These are phyloP conservation scores for Diplogasteroides magnus DNA, from an alignment of 1,140 invertebrate species.

Conservation along the genomic window DNA sequence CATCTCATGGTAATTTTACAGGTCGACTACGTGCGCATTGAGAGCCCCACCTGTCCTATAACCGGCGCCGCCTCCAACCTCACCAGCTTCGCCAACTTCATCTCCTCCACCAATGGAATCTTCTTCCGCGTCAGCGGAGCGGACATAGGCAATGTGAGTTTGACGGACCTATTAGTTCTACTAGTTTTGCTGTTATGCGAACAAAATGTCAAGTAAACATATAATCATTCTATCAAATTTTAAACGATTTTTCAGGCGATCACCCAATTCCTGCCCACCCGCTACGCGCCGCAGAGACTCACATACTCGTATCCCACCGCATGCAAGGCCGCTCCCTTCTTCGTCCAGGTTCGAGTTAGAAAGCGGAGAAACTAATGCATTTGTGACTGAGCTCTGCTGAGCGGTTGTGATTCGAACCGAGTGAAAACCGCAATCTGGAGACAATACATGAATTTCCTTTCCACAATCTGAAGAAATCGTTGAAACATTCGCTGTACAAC, in stretches of 20 bases:
- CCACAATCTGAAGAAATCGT: too few relatives aligned
- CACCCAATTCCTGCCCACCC: neutral
- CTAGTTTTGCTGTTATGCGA: too few relatives aligned
- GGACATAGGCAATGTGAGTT: neutral
- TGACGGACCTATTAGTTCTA: too few relatives aligned
- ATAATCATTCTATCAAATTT: neutral
- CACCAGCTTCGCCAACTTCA: neutral
- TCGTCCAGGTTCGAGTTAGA: neutral
- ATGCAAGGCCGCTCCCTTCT: neutral
- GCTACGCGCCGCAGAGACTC: neutral
- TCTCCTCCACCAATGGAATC: neutral
- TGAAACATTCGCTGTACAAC: too few relatives aligned
- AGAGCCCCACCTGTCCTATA: neutral
- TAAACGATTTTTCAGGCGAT: neutral
- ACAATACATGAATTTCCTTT: too few relatives aligned
- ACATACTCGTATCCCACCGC: neutral
- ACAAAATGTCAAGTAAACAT: too few relatives aligned
- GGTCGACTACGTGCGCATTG: neutral
- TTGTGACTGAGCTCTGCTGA: too few relatives aligned
- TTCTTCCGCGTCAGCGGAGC: neutral
- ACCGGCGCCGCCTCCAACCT: neutral
- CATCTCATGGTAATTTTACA: neutral
- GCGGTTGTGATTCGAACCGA: too few relatives aligned
- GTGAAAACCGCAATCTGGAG: too few relatives aligned
- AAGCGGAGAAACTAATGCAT: too few relatives aligned